Base-by-base conservation (phyloP, 2,888 invertebrate species). In the Cordilura impudica region DNA sequence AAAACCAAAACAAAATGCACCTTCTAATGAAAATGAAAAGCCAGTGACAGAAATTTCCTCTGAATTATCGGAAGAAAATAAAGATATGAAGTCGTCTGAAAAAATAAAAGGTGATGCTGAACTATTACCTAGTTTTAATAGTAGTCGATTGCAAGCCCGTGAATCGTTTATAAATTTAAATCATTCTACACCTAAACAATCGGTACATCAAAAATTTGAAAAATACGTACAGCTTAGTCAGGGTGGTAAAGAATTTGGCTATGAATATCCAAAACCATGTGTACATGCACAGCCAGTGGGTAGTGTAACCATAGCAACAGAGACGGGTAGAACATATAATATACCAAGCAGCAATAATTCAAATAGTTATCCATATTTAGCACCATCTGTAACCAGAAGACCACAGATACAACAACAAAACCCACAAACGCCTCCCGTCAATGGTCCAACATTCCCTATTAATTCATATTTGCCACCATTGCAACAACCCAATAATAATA, bases 71-170 rank as follows among this genome's bases (percentile, higher is more conserved):
- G 73, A 58, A 16, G 74, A 75, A 35, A 23, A 73, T 4, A 45
- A 67, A 18, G 75, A 21, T 8, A 56, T 60, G 2, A 58, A 61
- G 45, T 31, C 83, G 10, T 86, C 85, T 21, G 85, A 88, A 74
- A 89, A 89, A 84, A 86, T 90, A 39, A 84, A 85, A 73, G 88
- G 88, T 12, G 90, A 90, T 82, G 89, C 87, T 14, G 89, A 89
- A 73, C 66, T 89, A 23, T 73, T 89, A 76, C 85, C 87, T 1
- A 84, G 83, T 21, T 67, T 80, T 14, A 81, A 78, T 60, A 78
- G 60, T 26, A 76, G 76, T 14, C 81, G 74, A 8, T 83, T 82
- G 70, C 82, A 84, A 71, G 78, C 82, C 2, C 83, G 83, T 12
- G 87, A 86, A 56, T 85, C 87, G 2, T 82, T 88, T 2, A 78